A percentile compares a stretch with the other conserved stretches of the same genome.
phyloP scores from a whole-genome alignment of 2,113 vertebrate species.

The Daphoenositta chrysoptera region DNA sequence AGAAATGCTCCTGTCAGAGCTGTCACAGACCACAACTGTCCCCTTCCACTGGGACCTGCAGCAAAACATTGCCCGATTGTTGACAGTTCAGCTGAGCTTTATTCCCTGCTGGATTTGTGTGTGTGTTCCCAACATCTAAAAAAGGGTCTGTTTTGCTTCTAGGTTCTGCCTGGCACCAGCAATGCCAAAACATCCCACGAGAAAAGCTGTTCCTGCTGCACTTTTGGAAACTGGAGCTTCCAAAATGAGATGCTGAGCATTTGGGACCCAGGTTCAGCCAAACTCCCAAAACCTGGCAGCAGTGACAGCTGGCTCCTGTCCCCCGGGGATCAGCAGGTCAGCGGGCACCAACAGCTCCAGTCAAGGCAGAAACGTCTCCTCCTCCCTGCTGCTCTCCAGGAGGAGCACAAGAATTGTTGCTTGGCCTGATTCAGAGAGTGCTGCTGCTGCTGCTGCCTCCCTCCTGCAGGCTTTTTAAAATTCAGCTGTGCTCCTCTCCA shows the following conservation, averaged over 20 bases:
- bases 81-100: not conserved
- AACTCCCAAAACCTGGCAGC: not conserved
- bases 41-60: not conserved
- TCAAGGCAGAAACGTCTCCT: not conserved
- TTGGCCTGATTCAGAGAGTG: not conserved
- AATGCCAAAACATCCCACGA: slow-evolving; percentile 49
- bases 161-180: slow-evolving; percentile 57
- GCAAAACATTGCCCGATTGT: not conserved
- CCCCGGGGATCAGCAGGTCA: not conserved
- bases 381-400: not conserved
- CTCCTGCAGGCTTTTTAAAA: slow-evolving; percentile 15
- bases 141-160: slow-evolving; percentile 43
- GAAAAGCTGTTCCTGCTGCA: slow-evolving; percentile 56
- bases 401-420: not conserved
- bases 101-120: not conserved
- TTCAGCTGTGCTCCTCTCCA: not conserved
- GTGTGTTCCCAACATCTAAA: slow-evolving; percentile 11
- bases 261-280: not conserved
- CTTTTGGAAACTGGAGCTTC: slow-evolving; percentile 54
- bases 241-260: slow-evolving; percentile 7
- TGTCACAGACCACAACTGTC: not conserved
- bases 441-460: not conserved
- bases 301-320: not conserved
- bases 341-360: not conserved
- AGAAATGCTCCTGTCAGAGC: not conserved